These are phyloP conservation scores for Apostichopus leukothele DNA, from an alignment of 53 echinoderm and acorn worm species.

Conservation along the genomic window DNA sequence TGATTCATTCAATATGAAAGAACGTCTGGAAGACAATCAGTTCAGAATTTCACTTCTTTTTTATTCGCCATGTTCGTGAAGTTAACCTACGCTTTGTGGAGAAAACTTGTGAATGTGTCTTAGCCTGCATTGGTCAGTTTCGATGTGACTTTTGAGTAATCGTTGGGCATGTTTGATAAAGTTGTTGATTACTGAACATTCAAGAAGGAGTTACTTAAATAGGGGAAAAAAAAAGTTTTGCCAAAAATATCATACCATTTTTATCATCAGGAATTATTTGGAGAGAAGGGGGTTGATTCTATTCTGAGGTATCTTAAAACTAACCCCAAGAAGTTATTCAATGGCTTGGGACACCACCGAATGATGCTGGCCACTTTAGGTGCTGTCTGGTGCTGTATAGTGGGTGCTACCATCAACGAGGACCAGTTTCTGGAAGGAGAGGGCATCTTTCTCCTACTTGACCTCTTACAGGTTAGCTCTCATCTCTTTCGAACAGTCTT, in stretches of 20 bases:
- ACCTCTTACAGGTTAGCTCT: conserved; percentile 78
- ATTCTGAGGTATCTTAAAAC: conserved; percentile 80
- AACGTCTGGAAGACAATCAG: no score
- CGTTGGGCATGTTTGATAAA: no score
- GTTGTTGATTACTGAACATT: not conserved
- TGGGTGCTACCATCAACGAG: conserved; percentile 82
- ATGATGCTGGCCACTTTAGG: conserved; percentile 90
- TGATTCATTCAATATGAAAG: no score
- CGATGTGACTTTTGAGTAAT: no score
- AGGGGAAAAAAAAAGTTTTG: no score
- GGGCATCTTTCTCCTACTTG: conserved; percentile 75
- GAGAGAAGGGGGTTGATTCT: conserved; percentile 86
- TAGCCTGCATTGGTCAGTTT: no score
- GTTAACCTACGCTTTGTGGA: no score
- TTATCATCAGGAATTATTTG: conserved; percentile 66
- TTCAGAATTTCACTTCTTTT: no score
- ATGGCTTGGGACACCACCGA: conserved; percentile 85
- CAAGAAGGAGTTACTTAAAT: not conserved
- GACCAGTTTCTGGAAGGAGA: conserved; percentile 90
- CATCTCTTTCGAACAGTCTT: no score
- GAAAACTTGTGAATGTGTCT: no score
- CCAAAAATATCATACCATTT: no score
- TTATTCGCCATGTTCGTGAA: no score
- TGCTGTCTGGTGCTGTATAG: conserved; percentile 85
- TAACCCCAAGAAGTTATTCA: conserved; percentile 76